These are phyloP conservation scores for Strix occidentalis DNA, from an alignment of 2,797 vertebrate genomes.

Conservation along the genomic window DNA sequence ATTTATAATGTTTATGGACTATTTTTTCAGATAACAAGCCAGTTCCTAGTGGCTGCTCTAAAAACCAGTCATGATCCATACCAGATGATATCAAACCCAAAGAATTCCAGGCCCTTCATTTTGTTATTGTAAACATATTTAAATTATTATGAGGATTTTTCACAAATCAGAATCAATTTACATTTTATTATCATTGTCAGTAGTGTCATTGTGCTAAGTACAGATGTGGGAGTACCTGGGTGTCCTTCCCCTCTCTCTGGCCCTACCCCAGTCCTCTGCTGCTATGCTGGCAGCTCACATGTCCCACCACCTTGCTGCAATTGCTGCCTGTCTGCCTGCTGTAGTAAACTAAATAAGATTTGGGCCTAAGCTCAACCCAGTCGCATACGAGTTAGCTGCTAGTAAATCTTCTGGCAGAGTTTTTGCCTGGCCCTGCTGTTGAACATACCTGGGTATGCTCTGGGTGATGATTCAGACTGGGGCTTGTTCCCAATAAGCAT, in stretches of 20 bases:
- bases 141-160: not conserved
- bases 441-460: not conserved
- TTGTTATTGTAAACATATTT: not conserved
- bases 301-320: not conserved
- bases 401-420: not conserved
- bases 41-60: not conserved
- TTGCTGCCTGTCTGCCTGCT: not conserved
- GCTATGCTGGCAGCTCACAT: fast-evolving
- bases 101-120: not conserved
- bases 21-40: not conserved
- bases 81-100: not conserved
- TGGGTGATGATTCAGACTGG: not conserved
- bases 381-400: not conserved
- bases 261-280: not conserved
- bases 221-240: fast-evolving
- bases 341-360: not conserved
- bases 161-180: not conserved
- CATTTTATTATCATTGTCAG: not conserved
- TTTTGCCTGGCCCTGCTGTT: not conserved
- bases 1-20: not conserved
- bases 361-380: not conserved
- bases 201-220: fast-evolving
- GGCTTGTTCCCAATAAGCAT: not conserved
- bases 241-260: not conserved
- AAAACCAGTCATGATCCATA: not conserved